Evolutionary conservation across 1,140 invertebrate genomes (phyloP).

Genomic region (Drosophila orosa): DNA sequence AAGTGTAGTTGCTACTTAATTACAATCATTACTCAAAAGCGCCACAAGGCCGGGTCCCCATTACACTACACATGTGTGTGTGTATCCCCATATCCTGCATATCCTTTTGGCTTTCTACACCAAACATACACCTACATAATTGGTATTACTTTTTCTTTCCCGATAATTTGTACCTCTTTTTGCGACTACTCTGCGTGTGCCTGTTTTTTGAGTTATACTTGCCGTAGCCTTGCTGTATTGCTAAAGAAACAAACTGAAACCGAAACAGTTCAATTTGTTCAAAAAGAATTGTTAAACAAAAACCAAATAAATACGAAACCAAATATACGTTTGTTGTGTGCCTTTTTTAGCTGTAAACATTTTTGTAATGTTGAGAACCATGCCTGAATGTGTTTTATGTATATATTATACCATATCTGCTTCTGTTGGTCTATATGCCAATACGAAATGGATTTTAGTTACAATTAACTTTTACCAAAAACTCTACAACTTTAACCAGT

Average conservation of each 20-base stretch:
- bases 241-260: constrained; percentile 41
- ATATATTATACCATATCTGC: constrained; percentile 57
- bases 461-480: constrained; percentile 55
- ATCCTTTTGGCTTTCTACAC: constrained; percentile 55
- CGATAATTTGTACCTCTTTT: constrained; percentile 54
- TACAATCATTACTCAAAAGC: constrained; percentile 80
- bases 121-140: constrained; percentile 52
- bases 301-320: constrained; percentile 52
- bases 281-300: constrained; percentile 28
- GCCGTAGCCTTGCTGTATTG: constrained; percentile 56
- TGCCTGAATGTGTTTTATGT: constrained; percentile 72
- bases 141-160: constrained; percentile 44
- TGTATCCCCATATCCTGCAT: constrained; percentile 32
- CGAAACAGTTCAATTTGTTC: constrained; percentile 38
- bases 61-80: constrained; percentile 21
- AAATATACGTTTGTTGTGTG: constrained; percentile 64
- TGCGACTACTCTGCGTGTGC: constrained; percentile 63
- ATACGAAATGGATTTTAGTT: constrained; percentile 69
- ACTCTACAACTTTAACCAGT: constrained; percentile 61
- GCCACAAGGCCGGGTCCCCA: constrained; percentile 47
- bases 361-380: constrained; percentile 57
- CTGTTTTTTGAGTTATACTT: constrained; percentile 56
- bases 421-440: constrained; percentile 45
- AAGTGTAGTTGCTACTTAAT: constrained; percentile 80
- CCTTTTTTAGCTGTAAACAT: constrained; percentile 71